These are phyloP conservation scores for Prolemur simus DNA, from an alignment of 2,113 vertebrate species.

Conservation along the genomic window DNA sequence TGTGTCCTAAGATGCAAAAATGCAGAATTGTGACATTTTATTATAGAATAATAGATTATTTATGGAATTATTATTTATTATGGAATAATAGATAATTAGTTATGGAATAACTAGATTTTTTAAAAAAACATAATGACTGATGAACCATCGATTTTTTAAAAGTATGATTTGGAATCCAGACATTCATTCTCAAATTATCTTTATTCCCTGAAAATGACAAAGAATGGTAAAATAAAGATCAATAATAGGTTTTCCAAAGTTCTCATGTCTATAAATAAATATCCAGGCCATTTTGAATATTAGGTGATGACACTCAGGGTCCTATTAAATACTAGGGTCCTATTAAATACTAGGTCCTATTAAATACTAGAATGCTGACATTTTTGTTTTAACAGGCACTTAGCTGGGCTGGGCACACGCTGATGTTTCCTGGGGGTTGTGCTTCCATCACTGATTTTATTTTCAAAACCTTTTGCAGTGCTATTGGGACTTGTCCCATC, in stretches of 20 bases:
- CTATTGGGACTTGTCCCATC: background rate
- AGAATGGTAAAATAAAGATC: background rate
- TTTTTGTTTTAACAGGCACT: background rate
- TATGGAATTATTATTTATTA: too few species aligned
- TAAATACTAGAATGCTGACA: background rate
- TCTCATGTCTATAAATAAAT: slow-evolving; percentile 8
- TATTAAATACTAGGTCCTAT: background rate
- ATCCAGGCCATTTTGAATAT: background rate
- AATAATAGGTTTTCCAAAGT: background rate
- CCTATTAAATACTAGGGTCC: background rate
- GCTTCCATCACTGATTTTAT: background rate
- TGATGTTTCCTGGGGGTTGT: background rate
- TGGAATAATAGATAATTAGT: too few species aligned
- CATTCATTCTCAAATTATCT: background rate
- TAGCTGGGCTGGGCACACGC: background rate
- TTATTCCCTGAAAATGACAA: background rate
- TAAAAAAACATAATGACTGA: background rate
- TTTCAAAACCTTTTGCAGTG: background rate
- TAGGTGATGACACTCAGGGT: background rate
- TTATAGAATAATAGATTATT: background rate
- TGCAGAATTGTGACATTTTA: background rate
- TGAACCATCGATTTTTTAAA: background rate
- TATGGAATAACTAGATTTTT: background rate
- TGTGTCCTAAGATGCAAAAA: background rate
- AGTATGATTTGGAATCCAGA: background rate